Evolutionary conservation across 2,888 invertebrate species (phyloP), one percentile per base, ranked within the genome.

Genomic region (Drosophila rellima): DNA sequence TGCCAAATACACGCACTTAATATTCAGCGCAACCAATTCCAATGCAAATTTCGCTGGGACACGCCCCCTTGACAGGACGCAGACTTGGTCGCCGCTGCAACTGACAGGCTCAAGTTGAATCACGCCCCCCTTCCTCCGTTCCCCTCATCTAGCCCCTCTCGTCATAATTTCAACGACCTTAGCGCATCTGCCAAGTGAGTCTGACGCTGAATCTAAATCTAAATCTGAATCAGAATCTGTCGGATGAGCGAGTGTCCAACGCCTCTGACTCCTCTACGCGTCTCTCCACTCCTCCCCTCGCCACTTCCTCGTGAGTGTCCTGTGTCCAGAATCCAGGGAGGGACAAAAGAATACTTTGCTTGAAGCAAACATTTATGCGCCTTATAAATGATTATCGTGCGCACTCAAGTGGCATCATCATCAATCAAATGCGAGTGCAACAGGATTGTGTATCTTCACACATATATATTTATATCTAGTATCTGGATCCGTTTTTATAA

Each of bases 301-400:
- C 18, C 2, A 0, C 13, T 10, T 13, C 6, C n/a, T 20, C 18
- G 15, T 23, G 20, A 13, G 57, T 57, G 35, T 57, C 48, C 33
- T 17, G 33, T 51, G 64, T 52, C 44, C 55, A 51, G 73, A 3
- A 29, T 31, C 17, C 2, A n/a, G 26, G 13, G 3, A 26, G 7
- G 15, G 6, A 11, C 1, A n/a, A n/a, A 4, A n/a, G n/a, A 42
- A 54, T 39, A 42, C 26, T 26, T 26, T 26, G 18, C 54, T 56
- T 60, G 48, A 60, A 26, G 60, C 52, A 66, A 68, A 60, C 75
- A 81, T 78, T 70, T 81, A 81, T 81, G 50, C 79, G 79, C 74
- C 70, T 69, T 86, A 82, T 72, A 86, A 83, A 86, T 82, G 83
- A 86, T 85, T 82, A 86, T 82, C 72, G 68, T 72, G 74, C 70